Percentiles rank a stretch among this genome's conserved stretches.
Evolutionary conservation across 2,113 vertebrate species (phyloP).

Genomic region (Sigmodon hispidus): DNA sequence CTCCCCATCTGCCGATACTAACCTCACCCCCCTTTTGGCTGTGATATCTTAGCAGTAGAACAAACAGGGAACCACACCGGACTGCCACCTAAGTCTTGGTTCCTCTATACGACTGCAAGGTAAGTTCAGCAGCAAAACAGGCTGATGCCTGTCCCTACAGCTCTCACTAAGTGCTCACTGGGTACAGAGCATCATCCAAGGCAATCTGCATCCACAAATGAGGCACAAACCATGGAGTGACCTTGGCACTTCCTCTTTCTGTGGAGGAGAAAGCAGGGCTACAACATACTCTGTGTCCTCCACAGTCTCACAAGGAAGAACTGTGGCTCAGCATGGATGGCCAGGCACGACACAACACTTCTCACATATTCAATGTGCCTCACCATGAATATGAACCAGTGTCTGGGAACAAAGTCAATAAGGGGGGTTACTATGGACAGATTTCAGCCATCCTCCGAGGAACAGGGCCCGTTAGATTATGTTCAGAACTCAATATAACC

Average conservation of each 20-base stretch:
- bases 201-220: rapidly evolving
- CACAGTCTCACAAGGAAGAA: background rate
- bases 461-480: background rate
- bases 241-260: background rate
- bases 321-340: background rate
- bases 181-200: background rate
- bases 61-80: background rate
- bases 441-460: background rate
- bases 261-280: background rate
- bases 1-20: background rate
- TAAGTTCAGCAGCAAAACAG: no score
- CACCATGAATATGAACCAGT: no score
- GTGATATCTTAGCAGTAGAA: background rate
- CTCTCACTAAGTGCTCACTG: rapidly evolving
- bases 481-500: background rate
- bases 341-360: background rate
- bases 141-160: background rate
- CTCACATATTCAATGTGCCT: rapidly evolving
- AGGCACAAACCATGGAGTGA: rapidly evolving
- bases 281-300: background rate
- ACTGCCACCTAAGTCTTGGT: background rate
- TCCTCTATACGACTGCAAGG: background rate
- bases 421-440: no score
- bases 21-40: background rate
- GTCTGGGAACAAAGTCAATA: background rate